Percentiles rank a stretch among this genome's conserved stretches.
phyloP scores from a whole-genome alignment of 1,140 invertebrate species.

The Frieseomelitta varia region DNA sequence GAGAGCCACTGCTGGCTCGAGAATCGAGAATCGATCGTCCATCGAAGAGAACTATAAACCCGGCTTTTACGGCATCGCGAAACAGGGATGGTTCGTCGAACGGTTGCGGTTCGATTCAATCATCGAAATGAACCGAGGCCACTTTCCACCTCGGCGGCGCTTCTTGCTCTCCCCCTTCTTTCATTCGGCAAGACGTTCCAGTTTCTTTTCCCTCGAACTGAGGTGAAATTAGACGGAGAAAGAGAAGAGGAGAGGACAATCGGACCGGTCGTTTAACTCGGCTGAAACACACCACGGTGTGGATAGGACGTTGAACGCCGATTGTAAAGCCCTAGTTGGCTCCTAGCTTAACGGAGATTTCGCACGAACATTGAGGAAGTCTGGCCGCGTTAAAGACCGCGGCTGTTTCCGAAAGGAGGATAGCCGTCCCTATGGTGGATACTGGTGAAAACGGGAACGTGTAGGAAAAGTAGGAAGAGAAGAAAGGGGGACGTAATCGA shows the following conservation, averaged over 20 bases:
- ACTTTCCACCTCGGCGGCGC: not conserved
- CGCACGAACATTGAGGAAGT: slow-evolving; percentile 50
- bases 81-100: not conserved
- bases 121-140: slow-evolving; percentile 4
- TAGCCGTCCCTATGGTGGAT: not conserved
- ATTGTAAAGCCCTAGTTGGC: slow-evolving; percentile 39
- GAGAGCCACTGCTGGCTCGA: no score
- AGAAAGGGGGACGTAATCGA: not conserved
- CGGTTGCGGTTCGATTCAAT: slow-evolving; percentile 6
- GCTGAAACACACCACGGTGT: not conserved
- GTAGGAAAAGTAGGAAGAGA: not conserved
- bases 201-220: not conserved
- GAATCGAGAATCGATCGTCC: no score
- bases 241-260: slow-evolving; percentile 20
- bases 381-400: slow-evolving; percentile 52
- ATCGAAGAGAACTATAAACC: not conserved
- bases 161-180: not conserved
- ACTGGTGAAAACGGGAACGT: slow-evolving; percentile 14
- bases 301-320: slow-evolving; percentile 18
- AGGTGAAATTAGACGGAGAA: slow-evolving; percentile 12
- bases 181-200: not conserved
- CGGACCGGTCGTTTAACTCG: slow-evolving; percentile 18
- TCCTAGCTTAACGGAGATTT: slow-evolving; percentile 63
- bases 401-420: not conserved
- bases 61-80: not conserved